Conservation (phyloP, 2,888 invertebrate species). For the Boloria euphrosyne region DNA sequence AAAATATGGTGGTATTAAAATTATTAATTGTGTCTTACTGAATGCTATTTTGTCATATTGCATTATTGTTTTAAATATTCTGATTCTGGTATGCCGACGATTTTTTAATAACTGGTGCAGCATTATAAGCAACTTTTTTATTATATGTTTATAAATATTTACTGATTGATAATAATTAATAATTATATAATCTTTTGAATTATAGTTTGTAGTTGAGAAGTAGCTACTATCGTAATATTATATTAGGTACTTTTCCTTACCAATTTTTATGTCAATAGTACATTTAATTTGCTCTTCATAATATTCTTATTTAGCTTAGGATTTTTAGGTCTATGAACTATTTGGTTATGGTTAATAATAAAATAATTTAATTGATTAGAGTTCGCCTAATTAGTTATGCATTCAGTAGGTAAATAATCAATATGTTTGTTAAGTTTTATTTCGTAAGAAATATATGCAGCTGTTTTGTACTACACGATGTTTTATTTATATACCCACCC, state of each 20-base stretch:
- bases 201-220: constrained; percentile 12
- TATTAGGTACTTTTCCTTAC: neutral
- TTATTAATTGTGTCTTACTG: neutral
- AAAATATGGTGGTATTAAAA: neutral
- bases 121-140: neutral
- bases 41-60: neutral
- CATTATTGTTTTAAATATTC: too few relatives aligned
- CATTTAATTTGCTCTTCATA: constrained; percentile 2
- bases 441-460: constrained; percentile 40
- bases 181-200: constrained; percentile 4
- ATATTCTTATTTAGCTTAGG: neutral
- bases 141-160: neutral
- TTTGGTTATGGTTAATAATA: constrained; percentile 12
- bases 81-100: too few relatives aligned
- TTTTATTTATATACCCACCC: constrained; percentile 24
- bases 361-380: constrained; percentile 5
- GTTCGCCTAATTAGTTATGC: constrained; percentile 22
- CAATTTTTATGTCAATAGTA: constrained; percentile 7
- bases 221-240: neutral
- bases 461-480: constrained; percentile 35
- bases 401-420: constrained; percentile 27
- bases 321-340: neutral
- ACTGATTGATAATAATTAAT: neutral
- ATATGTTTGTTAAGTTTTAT: constrained; percentile 38
- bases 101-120: neutral